Percentiles rank a stretch among this genome's conserved stretches.
Evolutionary conservation across 2,797 vertebrate genomes (phyloP).

Genomic region (Schizopygopsis malacanthus): DNA sequence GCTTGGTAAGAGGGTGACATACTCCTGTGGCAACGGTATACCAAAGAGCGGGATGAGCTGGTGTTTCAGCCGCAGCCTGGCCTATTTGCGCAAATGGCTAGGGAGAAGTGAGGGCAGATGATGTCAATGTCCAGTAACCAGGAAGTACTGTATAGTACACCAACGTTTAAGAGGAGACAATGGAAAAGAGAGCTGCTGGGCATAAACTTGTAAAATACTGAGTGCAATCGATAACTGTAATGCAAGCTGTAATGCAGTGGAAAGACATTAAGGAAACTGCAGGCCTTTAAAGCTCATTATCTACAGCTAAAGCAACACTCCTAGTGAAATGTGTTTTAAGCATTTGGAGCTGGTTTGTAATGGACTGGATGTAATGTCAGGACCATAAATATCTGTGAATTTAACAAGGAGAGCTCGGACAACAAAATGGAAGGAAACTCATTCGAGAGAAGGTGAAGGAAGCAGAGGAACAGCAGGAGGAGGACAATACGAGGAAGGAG

Average conservation of each 20-base stretch:
- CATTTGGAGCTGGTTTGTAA: constrained; percentile 35
- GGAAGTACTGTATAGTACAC: constrained; percentile 13
- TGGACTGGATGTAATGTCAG: constrained; percentile 12
- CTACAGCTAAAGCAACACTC: constrained; percentile 29
- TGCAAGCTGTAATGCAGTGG: constrained; percentile 34
- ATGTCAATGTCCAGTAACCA: constrained; percentile 61
- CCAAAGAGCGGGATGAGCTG: constrained; percentile 42
- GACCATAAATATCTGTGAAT: constrained; percentile 32
- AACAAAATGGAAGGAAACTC: constrained; percentile 48
- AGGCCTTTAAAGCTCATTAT: constrained; percentile 42
- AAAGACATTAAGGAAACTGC: constrained; percentile 50
- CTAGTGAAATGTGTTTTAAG: constrained; percentile 38
- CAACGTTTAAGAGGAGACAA: constrained; percentile 26
- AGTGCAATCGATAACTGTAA: constrained; percentile 45
- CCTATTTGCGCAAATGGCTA: constrained; percentile 66
- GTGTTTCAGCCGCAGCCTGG: constrained; percentile 65
- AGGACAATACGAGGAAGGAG: constrained; percentile 59
- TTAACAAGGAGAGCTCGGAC: constrained; percentile 24
- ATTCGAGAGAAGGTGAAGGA: constrained; percentile 47
- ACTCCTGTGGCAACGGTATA: constrained; percentile 64
- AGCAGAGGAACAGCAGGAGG: constrained; percentile 46
- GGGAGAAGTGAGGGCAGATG: constrained; percentile 62
- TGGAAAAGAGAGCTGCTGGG: constrained; percentile 28
- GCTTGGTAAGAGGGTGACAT: constrained; percentile 29
- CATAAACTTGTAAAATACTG: constrained; percentile 36